Conservation (phyloP, 2,888 invertebrate genomes). For the Trachelus troglodyta region DNA sequence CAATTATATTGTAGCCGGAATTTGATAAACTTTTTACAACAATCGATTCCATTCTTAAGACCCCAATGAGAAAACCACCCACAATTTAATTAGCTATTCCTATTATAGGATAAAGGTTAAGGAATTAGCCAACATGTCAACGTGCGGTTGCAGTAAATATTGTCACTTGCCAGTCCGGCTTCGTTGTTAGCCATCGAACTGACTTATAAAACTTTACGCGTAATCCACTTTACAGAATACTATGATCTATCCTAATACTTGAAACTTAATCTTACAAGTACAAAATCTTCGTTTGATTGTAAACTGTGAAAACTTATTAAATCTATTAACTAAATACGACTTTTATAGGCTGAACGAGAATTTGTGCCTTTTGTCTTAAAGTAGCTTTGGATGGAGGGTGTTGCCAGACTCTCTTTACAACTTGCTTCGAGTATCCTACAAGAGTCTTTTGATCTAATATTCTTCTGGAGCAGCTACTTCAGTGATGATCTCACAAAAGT, state of each 20-base stretch:
- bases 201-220: neutral
- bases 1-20: neutral
- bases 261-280: neutral
- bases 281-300: neutral
- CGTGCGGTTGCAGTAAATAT: neutral
- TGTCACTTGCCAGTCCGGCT: neutral
- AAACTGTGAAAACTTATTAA: neutral
- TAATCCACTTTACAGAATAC: neutral
- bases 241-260: neutral
- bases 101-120: neutral
- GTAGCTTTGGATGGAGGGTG: neutral
- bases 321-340: neutral
- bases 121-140: neutral
- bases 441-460: slow-evolving; percentile 1
- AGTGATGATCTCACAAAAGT: neutral
- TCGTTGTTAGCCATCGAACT: neutral
- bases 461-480: neutral
- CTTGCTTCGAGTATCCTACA: neutral
- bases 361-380: neutral
- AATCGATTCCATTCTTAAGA: neutral
- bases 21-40: neutral
- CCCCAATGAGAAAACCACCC: neutral
- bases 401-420: neutral
- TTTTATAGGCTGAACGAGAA: neutral
- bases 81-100: neutral